These are phyloP conservation scores for Scopus umbretta DNA, from an alignment of 2,113 vertebrate genomes.

Conservation along the genomic window DNA sequence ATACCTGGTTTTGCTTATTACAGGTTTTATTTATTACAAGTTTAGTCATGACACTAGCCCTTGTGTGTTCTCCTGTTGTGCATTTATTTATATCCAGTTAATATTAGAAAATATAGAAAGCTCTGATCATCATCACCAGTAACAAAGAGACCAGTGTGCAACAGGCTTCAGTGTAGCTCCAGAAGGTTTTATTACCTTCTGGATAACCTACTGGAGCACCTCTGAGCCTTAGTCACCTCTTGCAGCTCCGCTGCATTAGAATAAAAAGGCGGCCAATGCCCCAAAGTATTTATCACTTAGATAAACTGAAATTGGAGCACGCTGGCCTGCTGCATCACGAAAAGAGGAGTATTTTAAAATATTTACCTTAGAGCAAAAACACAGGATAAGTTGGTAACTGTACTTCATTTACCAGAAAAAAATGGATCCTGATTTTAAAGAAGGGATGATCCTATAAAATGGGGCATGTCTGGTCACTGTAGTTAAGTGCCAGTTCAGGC, in stretches of 20 bases:
- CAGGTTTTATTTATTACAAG: neutral
- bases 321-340: neutral
- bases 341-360: neutral
- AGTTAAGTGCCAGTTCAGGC: neutral
- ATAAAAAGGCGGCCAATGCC: neutral
- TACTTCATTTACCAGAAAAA: neutral
- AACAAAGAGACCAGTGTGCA: neutral
- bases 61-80: neutral
- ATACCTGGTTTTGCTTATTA: neutral
- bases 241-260: neutral
- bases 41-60: neutral
- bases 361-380: neutral
- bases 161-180: neutral
- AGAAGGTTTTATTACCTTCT: neutral
- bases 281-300: neutral
- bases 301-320: neutral
- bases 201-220: neutral
- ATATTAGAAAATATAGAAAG: neutral
- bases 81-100: neutral
- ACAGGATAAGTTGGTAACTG: neutral
- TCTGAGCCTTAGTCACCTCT: neutral
- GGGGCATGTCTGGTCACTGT: neutral
- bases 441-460: neutral
- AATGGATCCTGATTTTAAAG: neutral
- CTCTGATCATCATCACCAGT: neutral